Evolutionary conservation across 1,140 invertebrate species (phyloP).

Genomic region (Drosophila ercepeae): DNA sequence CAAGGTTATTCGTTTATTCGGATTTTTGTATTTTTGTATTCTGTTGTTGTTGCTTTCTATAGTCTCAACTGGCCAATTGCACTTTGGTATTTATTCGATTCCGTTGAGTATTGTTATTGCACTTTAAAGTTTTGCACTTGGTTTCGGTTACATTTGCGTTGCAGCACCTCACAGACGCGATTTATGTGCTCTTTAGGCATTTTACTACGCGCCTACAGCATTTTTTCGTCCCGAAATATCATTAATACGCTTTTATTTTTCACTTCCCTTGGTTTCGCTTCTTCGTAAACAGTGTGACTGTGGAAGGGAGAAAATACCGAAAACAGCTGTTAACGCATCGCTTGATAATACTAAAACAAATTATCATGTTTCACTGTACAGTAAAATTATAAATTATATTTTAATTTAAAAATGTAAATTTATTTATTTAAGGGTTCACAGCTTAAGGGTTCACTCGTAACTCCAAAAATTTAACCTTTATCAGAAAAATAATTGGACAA

Average conservation of each 20-base stretch:
- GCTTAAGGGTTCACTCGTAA: no score
- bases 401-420: no score
- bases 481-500: no score
- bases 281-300: conserved; percentile 46
- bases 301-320: conserved; percentile 10
- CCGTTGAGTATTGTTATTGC: conserved; percentile 48
- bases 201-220: conserved; percentile 70
- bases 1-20: conserved; percentile 64
- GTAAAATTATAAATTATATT: neutral
- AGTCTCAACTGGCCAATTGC: conserved; percentile 44
- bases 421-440: no score
- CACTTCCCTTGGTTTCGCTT: conserved; percentile 34
- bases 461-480: no score
- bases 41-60: conserved; percentile 62
- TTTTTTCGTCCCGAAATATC: conserved; percentile 61
- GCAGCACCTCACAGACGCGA: conserved; percentile 51
- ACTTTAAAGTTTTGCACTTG: conserved; percentile 71
- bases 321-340: neutral
- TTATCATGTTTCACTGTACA: neutral
- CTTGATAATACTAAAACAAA: neutral
- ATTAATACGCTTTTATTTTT: conserved; percentile 60
- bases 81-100: conserved; percentile 41
- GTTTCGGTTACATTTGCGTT: conserved; percentile 60
- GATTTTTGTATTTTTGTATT: no score
- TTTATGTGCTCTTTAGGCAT: conserved; percentile 63